Conservation (phyloP, 2,888 invertebrate species). For the Leptura quadrifasciata region DNA sequence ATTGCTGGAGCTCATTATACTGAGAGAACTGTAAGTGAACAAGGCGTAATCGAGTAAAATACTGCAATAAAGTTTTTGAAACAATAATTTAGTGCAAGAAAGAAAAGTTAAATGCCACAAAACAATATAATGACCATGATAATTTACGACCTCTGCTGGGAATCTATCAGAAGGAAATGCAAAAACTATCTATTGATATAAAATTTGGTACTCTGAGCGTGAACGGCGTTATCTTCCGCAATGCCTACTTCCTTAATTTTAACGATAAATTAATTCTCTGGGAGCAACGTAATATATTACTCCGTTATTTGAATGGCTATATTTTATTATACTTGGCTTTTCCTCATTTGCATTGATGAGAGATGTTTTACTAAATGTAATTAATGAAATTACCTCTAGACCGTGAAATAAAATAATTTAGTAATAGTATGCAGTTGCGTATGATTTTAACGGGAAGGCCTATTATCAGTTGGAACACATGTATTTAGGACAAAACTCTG, state of each 20-base stretch:
- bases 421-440: not conserved
- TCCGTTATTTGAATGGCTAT: not conserved
- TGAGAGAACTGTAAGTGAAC: conserved; percentile 7
- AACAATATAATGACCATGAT: not conserved
- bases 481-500: too few relatives aligned
- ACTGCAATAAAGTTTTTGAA: conserved; percentile 6
- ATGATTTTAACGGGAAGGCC: too few relatives aligned
- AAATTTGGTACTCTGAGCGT: not conserved
- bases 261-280: not conserved
- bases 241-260: conserved; percentile 7
- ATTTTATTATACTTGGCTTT: not conserved
- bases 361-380: not conserved
- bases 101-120: not conserved
- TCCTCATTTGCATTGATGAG: not conserved
- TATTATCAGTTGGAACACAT: too few relatives aligned
- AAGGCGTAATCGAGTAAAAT: not conserved
- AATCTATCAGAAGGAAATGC: conserved; percentile 16
- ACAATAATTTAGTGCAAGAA: conserved; percentile 5
- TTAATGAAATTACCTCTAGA: not conserved
- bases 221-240: not conserved
- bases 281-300: not conserved
- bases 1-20: not conserved
- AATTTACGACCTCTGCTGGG: conserved; percentile 2
- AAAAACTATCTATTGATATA: not conserved
- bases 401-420: not conserved